phyloP scores from a whole-genome alignment of 2,888 invertebrate genomes.

The Drosophila tripunctata region DNA sequence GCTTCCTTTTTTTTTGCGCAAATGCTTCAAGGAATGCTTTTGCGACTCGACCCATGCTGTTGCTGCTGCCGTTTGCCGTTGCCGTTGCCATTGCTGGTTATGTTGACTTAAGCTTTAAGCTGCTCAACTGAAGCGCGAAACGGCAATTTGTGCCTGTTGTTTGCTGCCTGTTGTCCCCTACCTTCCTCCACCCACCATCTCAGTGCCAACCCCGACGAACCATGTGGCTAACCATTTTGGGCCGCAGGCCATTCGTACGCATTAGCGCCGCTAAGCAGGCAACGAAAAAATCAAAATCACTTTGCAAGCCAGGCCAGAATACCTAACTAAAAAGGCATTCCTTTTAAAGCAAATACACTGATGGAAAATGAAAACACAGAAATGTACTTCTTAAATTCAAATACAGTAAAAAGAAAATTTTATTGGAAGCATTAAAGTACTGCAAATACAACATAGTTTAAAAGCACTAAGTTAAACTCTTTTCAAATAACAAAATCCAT shows the following conservation, averaged over 20 bases:
- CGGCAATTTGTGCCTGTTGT: constrained; percentile 71
- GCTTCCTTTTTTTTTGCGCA: constrained; percentile 26
- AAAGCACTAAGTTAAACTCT: too few species aligned
- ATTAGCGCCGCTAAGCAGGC: constrained; percentile 59
- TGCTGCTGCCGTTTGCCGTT: constrained; percentile 7
- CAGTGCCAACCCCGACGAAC: not conserved
- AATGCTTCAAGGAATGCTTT: constrained; percentile 64
- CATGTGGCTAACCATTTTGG: not conserved
- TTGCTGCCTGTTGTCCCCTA: constrained; percentile 30
- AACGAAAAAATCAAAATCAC: constrained; percentile 40
- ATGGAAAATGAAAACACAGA: not conserved
- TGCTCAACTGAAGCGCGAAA: constrained; percentile 78
- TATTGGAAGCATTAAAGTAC: too few species aligned
- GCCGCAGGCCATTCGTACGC: constrained; percentile 43
- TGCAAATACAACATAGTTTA: too few species aligned
- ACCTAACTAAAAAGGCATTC: constrained; percentile 30
- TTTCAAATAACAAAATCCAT: too few species aligned
- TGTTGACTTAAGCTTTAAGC: constrained; percentile 77
- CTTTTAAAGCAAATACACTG: constrained; percentile 7
- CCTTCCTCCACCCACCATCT: too few species aligned
- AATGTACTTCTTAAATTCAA: too few species aligned
- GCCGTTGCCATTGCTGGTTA: constrained; percentile 38
- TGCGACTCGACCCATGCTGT: constrained; percentile 11
- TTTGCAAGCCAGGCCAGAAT: constrained; percentile 10
- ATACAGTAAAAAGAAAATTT: too few species aligned